Evolutionary conservation across 2,113 vertebrate species (phyloP), one percentile per base, ranked within the genome.

Genomic region (Trinectes maculatus): DNA sequence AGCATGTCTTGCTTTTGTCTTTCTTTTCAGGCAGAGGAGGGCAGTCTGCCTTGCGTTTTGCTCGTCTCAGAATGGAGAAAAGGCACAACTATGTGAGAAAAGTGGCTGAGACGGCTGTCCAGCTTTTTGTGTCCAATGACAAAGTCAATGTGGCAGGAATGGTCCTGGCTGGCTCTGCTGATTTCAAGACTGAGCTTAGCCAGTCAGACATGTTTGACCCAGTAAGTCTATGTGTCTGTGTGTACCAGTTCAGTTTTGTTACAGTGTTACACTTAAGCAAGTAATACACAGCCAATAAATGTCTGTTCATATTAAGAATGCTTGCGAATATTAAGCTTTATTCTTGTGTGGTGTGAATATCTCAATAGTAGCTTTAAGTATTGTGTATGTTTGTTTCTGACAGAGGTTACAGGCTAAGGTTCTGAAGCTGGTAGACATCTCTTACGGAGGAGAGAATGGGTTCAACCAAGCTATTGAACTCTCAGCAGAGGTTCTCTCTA

Each of bases 181-280:
- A 99, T 88, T 99, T 99, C 90, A 99, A 99, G 92, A 99, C 96
- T 0, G 97, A 99, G 80, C 92, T 99, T 76, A 99, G 97, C 84
- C 98, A 99, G 37, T 99, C 98, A 1, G 97, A 99, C 90, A 99
- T 99, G 96, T 99, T 99, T 79, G 98, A 99, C 86, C 96, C 98
- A 92, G 98, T 99, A 91, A 92, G 94, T 86, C 39, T 39, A 2
- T 22, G 11, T 72, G 37, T 56, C 11, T 55, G 13, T 64, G 1
- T 53, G 8, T 58, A n/a, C n/a, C n/a, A n/a, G n/a, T n/a, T n/a
- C n/a, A n/a, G n/a, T n/a, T n/a, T n/a, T n/a, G n/a, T n/a, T n/a
- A n/a, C n/a, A n/a, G n/a, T n/a, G n/a, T n/a, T n/a, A n/a, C n/a
- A n/a, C n/a, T n/a, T n/a, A n/a, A n/a, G n/a, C n/a, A n/a, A n/a